phyloP scores from a whole-genome alignment of 2,797 vertebrate species.

The Pantherophis alleghaniensis region DNA sequence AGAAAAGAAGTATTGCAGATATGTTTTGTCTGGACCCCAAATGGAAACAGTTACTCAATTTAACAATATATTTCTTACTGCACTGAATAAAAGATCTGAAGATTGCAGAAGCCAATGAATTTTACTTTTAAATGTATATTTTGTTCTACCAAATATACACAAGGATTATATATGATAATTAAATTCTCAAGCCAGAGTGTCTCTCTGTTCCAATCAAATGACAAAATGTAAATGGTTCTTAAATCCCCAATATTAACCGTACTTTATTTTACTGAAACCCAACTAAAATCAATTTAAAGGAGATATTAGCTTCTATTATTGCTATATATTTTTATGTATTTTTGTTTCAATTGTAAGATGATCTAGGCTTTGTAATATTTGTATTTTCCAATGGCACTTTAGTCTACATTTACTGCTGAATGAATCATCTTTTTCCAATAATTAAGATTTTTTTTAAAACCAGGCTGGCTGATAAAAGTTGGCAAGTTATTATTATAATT shows the following conservation, averaged over 20 bases:
- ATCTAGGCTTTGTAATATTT: constrained; percentile 21
- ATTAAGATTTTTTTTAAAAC: neutral
- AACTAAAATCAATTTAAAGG: constrained; percentile 24
- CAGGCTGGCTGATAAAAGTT: neutral
- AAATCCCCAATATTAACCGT: constrained; percentile 25
- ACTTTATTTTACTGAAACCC: constrained; percentile 32
- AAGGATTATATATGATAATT: neutral
- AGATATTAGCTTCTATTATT: constrained; percentile 36
- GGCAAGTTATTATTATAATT: neutral
- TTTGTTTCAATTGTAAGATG: constrained; percentile 47
- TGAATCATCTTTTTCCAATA: neutral
- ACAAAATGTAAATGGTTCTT: constrained; percentile 37
- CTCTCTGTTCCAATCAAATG: constrained; percentile 29
- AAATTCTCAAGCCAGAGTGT: constrained; percentile 30
- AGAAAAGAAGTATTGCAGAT: neutral
- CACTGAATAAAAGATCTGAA: neutral
- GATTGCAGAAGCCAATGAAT: neutral
- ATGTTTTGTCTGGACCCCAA: neutral
- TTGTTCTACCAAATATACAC: neutral
- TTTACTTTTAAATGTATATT: neutral
- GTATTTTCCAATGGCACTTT: constrained; percentile 39
- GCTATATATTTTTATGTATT: constrained; percentile 14
- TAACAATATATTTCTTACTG: neutral
- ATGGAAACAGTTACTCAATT: neutral
- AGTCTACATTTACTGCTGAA: neutral